A percentile compares a stretch with the other conserved stretches of the same genome.
phyloP scores from a whole-genome alignment of 2,113 vertebrate genomes.

The Channa maculata region DNA sequence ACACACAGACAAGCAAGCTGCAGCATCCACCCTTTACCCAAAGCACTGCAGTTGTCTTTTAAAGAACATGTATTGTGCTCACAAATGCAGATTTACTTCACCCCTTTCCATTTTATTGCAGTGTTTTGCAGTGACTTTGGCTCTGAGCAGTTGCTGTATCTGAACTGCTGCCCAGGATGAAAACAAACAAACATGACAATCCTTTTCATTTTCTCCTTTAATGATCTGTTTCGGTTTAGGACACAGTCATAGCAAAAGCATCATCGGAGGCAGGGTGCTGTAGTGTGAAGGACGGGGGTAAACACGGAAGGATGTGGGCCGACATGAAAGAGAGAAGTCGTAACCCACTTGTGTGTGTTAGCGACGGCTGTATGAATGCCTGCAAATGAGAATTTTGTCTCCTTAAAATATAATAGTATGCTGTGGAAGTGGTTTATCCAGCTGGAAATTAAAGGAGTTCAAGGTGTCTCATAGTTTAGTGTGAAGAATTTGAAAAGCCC shows the following conservation, averaged over 20 bases:
- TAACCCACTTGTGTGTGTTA: slow-evolving; percentile 70
- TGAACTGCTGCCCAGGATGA: slow-evolving; percentile 71
- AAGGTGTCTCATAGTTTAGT: slow-evolving; percentile 69
- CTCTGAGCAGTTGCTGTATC: slow-evolving; percentile 56
- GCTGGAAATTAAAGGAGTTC: slow-evolving; percentile 71
- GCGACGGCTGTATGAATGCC: slow-evolving; percentile 59
- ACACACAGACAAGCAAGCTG: slow-evolving; percentile 11
- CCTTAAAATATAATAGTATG: slow-evolving; percentile 63
- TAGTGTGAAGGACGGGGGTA: slow-evolving; percentile 75
- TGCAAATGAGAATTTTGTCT: slow-evolving; percentile 59
- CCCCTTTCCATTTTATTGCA: slow-evolving; percentile 10
- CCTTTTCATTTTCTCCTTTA: slow-evolving; percentile 47
- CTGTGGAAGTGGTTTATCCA: slow-evolving; percentile 60
- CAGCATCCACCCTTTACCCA: slow-evolving; percentile 41
- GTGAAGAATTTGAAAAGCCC: slow-evolving; percentile 46
- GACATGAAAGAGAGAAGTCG: slow-evolving; percentile 63
- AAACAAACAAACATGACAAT: slow-evolving; percentile 73
- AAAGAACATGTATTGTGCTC: slow-evolving; percentile 58
- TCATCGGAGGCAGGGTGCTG: slow-evolving; percentile 58
- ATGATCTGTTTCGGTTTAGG: slow-evolving; percentile 65
- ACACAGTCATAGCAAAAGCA: slow-evolving; percentile 46
- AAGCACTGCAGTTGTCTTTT: slow-evolving; percentile 59
- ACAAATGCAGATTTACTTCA: slow-evolving; percentile 69
- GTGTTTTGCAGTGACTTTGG: slow-evolving; percentile 53
- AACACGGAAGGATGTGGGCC: slow-evolving; percentile 20